Evolutionary conservation across 2,797 vertebrate species (phyloP).

Genomic region (Hippoglossus hippoglossus): DNA sequence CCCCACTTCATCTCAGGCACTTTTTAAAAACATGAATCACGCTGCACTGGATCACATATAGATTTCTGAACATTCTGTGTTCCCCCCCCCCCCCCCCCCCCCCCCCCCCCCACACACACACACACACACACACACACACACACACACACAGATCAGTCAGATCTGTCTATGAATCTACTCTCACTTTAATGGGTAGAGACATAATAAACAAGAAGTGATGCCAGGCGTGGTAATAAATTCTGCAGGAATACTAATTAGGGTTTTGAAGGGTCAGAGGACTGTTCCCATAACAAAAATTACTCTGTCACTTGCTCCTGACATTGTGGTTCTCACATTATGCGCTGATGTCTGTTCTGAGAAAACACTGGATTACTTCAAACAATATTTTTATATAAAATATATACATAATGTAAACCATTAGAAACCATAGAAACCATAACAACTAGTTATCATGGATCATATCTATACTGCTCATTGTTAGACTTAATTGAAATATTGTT

Average conservation of each 20-base stretch:
- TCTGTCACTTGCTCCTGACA: slow-evolving; percentile 47
- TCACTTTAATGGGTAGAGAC: slow-evolving; percentile 68
- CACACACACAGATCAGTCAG: slow-evolving; percentile 29
- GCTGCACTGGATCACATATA: slow-evolving; percentile 7
- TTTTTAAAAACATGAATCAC: slow-evolving; percentile 15
- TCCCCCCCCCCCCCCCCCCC: too few species aligned
- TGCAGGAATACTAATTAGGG: slow-evolving; percentile 73
- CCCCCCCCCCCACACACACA: too few species aligned
- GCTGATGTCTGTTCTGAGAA: slow-evolving; percentile 16
- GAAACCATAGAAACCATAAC: slow-evolving; percentile 4
- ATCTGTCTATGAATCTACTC: slow-evolving; percentile 63
- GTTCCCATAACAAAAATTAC: slow-evolving; percentile 60
- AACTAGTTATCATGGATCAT: slow-evolving; percentile 32
- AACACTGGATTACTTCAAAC: not conserved
- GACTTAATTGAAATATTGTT: slow-evolving; percentile 52
- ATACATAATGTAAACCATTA: not conserved
- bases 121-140: not conserved
- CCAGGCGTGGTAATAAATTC: slow-evolving; percentile 67
- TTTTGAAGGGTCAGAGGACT: slow-evolving; percentile 72
- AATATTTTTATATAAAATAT: not conserved
- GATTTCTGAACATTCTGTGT: slow-evolving; percentile 33
- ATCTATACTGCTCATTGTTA: slow-evolving; percentile 34
- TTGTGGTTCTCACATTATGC: slow-evolving; percentile 15
- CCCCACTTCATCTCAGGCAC: slow-evolving; percentile 22
- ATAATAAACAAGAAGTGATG: slow-evolving; percentile 74